Percentiles rank a stretch among this genome's conserved stretches.
These are phyloP conservation scores for Brachirus orientalis DNA, from an alignment of 2,113 vertebrate species.

Conservation along the genomic window DNA sequence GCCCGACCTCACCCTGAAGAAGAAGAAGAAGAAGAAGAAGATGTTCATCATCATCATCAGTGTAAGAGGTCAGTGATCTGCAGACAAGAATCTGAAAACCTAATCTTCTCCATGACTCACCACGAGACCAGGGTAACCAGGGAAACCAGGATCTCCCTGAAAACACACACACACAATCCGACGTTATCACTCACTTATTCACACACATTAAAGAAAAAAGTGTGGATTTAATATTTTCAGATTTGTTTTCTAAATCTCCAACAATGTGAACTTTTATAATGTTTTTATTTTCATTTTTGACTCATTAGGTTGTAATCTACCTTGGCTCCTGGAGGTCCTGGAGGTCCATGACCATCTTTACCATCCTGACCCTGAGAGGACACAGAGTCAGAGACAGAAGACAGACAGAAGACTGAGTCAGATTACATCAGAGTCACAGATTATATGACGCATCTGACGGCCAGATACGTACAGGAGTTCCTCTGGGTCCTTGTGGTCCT, in stretches of 20 bases:
- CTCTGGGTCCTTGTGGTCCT: conserved; percentile 81
- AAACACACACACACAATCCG: background rate
- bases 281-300: no score
- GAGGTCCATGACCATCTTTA: conserved; percentile 52
- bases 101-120: conserved; percentile 68
- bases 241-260: background rate
- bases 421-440: background rate
- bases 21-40: conserved; percentile 5
- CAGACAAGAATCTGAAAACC: background rate
- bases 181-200: background rate
- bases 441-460: no score
- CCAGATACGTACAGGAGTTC: conserved; percentile 78
- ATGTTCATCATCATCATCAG: background rate
- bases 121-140: conserved; percentile 83
- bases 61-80: no score
- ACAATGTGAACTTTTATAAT: no score
- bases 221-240: no score
- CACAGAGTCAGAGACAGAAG: background rate
- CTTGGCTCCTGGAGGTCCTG: conserved; percentile 49
- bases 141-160: conserved; percentile 86
- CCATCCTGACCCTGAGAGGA: conserved; percentile 65
- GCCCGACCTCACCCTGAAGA: conserved; percentile 86
- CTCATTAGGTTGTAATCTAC: conserved; percentile 7
- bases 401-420: no score
- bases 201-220: no score